phyloP scores from a whole-genome alignment of 2,113 vertebrate genomes.

The Neogobius melanostomus region DNA sequence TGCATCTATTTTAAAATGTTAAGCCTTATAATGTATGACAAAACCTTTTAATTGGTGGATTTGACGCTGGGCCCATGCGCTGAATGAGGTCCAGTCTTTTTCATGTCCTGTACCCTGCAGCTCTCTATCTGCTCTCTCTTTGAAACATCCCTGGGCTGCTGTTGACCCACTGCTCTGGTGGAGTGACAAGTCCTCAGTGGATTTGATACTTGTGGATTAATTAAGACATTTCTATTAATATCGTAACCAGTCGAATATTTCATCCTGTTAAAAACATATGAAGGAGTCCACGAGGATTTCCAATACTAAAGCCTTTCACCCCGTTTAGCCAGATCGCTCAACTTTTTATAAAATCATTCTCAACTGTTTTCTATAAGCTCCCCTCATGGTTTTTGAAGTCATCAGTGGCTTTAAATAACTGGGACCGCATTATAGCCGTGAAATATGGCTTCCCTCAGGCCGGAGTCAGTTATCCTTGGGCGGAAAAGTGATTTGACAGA shows the following conservation, averaged over 20 bases:
- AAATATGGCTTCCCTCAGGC: slow-evolving; percentile 70
- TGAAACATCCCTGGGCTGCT: slow-evolving; percentile 58
- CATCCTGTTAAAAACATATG: slow-evolving; percentile 77
- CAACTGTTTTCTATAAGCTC: slow-evolving; percentile 68
- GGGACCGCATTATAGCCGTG: slow-evolving; percentile 64
- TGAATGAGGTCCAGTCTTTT: slow-evolving; percentile 66
- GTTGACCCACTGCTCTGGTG: slow-evolving; percentile 74
- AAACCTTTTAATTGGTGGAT: slow-evolving; percentile 73
- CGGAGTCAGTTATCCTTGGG: slow-evolving; percentile 72
- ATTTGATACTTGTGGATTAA: slow-evolving; percentile 77
- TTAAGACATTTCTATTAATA: slow-evolving; percentile 80
- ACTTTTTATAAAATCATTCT: slow-evolving; percentile 75
- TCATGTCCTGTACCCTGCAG: slow-evolving; percentile 54
- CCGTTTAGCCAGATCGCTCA: slow-evolving; percentile 60
- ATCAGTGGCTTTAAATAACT: slow-evolving; percentile 75
- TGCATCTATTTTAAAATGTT: slow-evolving; percentile 71
- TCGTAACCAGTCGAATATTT: slow-evolving; percentile 69
- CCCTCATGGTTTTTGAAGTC: slow-evolving; percentile 68
- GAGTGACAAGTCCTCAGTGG: slow-evolving; percentile 68
- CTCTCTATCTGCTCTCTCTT: slow-evolving; percentile 65
- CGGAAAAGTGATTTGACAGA: slow-evolving; percentile 70
- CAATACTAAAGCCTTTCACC: slow-evolving; percentile 49
- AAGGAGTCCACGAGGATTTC: slow-evolving; percentile 66
- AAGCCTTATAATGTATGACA: slow-evolving; percentile 73
- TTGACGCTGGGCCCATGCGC: slow-evolving; percentile 61